Evolutionary conservation across 2,797 vertebrate genomes (phyloP), one percentile per base, ranked within the genome.

Genomic region (Danio kyathit): DNA sequence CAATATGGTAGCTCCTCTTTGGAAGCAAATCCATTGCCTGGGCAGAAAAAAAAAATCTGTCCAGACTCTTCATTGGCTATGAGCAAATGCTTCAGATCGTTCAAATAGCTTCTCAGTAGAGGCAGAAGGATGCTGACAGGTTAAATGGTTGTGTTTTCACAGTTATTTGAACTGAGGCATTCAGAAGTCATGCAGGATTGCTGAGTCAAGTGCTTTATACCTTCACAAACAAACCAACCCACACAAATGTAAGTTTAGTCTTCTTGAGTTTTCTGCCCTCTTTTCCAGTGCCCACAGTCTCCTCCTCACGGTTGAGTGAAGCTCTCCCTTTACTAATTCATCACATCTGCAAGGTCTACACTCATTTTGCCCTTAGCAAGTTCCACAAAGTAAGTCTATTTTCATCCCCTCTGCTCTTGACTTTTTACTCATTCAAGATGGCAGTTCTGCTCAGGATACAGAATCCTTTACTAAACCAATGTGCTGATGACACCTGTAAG

Each of bases 201-300:
- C 80, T n/a, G 77, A 80, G 78, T 81, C 81, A 70, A 85, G 73
- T 59, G 17, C 46, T 78, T 64, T 43, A 29, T 52, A 76, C 21
- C 29, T 72, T 49, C 9, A 41, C 74, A 77, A 72, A 63, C 59
- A 46, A 75, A 75, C 46, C 29, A 67, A 70, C 56, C 21, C 65
- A 69, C 59, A 60, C 21, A 29, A 67, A 57, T n/a, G 6, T 52
- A 48, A 59, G 38, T n/a, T 21, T 44, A n/a, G 29, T 43, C 52
- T 77, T 10, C 21, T 41, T 52, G 10, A 61, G 21, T n/a, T 16
- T 17, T 19, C 43, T 17, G 21, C 17, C 74, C 43, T 17, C 12
- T 59, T 59, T 16, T 12, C 21, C 11, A 48, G 6, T 21, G 43
- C 66, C n/a, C 21, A 60, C 17, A 40, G 38, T 51, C 51, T 73